Base-by-base conservation (phyloP, 2,113 vertebrate species). In the Paratilapia polleni region DNA sequence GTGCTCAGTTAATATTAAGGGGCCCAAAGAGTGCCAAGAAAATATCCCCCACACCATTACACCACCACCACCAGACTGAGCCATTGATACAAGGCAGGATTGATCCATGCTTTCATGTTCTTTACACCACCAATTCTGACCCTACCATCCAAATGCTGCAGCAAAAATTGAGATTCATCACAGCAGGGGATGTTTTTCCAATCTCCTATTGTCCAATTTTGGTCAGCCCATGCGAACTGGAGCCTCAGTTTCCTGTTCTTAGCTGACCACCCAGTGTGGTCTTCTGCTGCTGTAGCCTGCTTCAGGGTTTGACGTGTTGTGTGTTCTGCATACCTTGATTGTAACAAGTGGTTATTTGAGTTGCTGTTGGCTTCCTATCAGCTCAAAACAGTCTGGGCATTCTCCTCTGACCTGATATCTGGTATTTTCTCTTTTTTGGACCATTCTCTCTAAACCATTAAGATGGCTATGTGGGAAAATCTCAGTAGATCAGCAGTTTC, bases 331-430 rank as follows among this genome's bases (percentile, higher is more conserved):
- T 14, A 68, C 22, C 64, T 68, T 47, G 26, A 68, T 68, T 38
- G 38, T 38, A 38, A 38, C 8, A 8, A 38, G 3, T 38, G 38
- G 38, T 8, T 38, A 38, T 38, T 38, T 38, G 38, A 38, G 9
- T 38, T 38, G 10, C 38, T 38, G 38, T 38, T 68, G 41, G 22
- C 41, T 26, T 68, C 64, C 41, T 68, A 47, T 47, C 22, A 47
- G 41, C 64, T 47, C 47, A 22, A 47, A 19, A 26, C 17, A 68
- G 22, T 26, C 9, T 38, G 38, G 8, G 22, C 41, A 68, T 68
- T 68, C 64, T 68, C 47, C 63, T 66, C n/a, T 66, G 63, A 66
- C 63, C 64, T 68, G 28, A 31, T 31, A 31, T 31, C 64, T 68
- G 22, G 64, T 68, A 47, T 6, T 68, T 68, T 47, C 64, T 68